These are phyloP conservation scores for Gnathonemus echidnorhynchus DNA, from an alignment of 2,113 vertebrate genomes.

Conservation along the genomic window DNA sequence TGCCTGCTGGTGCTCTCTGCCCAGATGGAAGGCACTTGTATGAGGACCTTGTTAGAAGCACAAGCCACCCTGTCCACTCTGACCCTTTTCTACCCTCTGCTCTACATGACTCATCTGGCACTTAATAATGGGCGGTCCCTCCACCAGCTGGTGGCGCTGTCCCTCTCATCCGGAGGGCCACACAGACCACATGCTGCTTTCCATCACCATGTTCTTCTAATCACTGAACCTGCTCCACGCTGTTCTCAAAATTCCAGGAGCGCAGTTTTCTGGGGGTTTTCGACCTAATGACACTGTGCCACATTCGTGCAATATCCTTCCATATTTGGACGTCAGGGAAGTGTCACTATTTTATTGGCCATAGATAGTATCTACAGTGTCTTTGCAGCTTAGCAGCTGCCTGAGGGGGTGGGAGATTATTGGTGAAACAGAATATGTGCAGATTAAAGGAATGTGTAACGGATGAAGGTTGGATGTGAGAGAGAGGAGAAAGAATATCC, in stretches of 20 bases:
- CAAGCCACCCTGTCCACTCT: not conserved
- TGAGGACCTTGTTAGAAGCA: not conserved
- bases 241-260: not conserved
- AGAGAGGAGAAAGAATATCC: not conserved
- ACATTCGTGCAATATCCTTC: not conserved
- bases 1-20: not conserved
- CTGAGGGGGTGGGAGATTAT: not conserved
- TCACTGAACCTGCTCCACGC: not conserved
- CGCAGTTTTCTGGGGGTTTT: not conserved
- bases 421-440: constrained; percentile 36
- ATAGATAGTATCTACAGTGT: not conserved
- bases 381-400: not conserved
- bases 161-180: not conserved
- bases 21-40: not conserved
- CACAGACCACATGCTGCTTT: not conserved
- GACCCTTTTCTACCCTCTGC: not conserved
- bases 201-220: not conserved
- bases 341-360: not conserved
- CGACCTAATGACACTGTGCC: not conserved
- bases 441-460: constrained; percentile 38
- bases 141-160: not conserved
- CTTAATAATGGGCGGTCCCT: not conserved
- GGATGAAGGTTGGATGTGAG: not conserved
- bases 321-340: not conserved
- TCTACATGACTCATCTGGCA: not conserved